Base-by-base conservation (phyloP, 2,888 invertebrate genomes). In the Trichopria drosophilae region DNA sequence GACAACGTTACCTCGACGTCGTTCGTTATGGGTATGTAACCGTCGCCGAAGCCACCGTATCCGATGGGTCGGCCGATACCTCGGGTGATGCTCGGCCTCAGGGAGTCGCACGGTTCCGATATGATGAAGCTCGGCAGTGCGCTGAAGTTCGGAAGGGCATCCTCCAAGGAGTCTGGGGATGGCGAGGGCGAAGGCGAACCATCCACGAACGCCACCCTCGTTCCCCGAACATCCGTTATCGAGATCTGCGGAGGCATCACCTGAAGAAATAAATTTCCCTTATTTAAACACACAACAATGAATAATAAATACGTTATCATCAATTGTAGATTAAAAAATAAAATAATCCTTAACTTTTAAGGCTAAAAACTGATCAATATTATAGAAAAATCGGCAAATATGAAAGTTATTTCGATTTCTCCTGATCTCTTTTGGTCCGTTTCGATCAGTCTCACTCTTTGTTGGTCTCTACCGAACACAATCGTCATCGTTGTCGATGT, bases 161-260 rank as follows among this genome's bases (percentile, higher is more conserved):
- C 75, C 54, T 75, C 74, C 2, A 76, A 62, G 2, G 74, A 75
- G 46, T 74, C 75, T 2, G 72, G 70, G 13, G 75, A 75, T 13
- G 75, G 72, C 34, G 75, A 71, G 15, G 87, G 87, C 0, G 88
- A 87, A 0, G 88, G 88, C 2, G 84, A 83, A 45, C 82, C 79
- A 0, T 88, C 88, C 0, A 90, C 86, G 2, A 90, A 68, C 0
- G 90, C 90, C 0, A 90, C 84, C 75, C 90, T 89, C 5, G 88
- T 89, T 1, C 94, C 94, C 44, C 90, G 81, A 43, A 93, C 93
- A 71, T 95, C 94, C 0, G 95, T 95, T 7, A 95, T 82, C 62
- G 92, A 93, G 53, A 95, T 95, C 75, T 93, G 93, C 0, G 95
- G 93, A 31, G 78, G 93, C 0, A 94, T 93, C n/a, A n/a, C n/a